These are phyloP conservation scores for Drosophila demipolita DNA, from an alignment of 2,888 invertebrate genomes.

Conservation along the genomic window DNA sequence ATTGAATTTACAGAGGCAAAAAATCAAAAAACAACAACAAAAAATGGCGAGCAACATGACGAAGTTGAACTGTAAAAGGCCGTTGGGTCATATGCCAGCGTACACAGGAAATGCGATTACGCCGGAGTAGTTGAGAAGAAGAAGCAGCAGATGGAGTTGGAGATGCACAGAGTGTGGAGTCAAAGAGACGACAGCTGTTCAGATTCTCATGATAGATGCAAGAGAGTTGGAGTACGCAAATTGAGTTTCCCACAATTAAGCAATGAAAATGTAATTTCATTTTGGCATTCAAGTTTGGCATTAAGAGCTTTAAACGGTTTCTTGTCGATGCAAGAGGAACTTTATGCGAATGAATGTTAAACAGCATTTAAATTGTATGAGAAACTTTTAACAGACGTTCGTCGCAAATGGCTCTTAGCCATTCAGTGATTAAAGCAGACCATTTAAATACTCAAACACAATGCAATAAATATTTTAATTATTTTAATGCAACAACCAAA, in stretches of 20 bases:
- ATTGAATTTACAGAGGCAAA: constrained; percentile 42
- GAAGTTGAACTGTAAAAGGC: constrained; percentile 20
- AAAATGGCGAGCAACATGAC: constrained; percentile 26
- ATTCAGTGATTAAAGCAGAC: background rate
- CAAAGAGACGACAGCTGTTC: constrained; percentile 35
- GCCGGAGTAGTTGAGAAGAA: constrained; percentile 18
- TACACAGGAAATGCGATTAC: constrained; percentile 57
- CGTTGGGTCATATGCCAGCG: constrained; percentile 28
- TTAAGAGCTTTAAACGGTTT: background rate
- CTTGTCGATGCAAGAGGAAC: background rate
- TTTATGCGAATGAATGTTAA: background rate
- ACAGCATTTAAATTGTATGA: background rate
- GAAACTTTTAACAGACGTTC: background rate
- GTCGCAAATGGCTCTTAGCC: background rate
- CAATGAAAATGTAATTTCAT: background rate
- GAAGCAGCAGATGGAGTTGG: background rate
- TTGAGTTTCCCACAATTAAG: constrained; percentile 11
- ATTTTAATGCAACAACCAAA: background rate
- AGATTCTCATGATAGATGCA: constrained; percentile 22
- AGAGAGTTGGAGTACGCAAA: constrained; percentile 4
- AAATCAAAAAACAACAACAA: constrained; percentile 21
- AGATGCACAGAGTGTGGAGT: constrained; percentile 11
- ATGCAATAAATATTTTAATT: background rate
- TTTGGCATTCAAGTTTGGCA: background rate
- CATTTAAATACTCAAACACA: background rate